Evolutionary conservation across 2,888 invertebrate genomes (phyloP).

Genomic region (Dorcus parallelipipedus): DNA sequence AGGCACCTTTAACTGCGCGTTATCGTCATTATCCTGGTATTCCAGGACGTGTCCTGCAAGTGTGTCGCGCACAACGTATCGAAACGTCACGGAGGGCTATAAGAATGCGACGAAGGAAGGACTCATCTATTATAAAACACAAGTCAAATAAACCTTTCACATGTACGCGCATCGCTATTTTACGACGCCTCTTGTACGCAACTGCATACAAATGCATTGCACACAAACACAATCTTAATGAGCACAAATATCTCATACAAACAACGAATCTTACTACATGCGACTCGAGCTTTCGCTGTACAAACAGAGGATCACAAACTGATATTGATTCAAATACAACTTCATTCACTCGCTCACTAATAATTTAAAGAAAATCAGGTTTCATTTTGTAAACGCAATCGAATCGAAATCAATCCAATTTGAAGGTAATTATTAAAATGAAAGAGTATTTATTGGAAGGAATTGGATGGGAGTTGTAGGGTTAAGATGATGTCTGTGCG

Average conservation of each 20-base stretch:
- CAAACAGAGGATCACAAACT: no score
- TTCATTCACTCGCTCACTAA: no score
- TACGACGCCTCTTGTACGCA: constrained; percentile 20
- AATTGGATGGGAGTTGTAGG: background rate
- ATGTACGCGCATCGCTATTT: constrained; percentile 27
- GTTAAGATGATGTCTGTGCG: constrained; percentile 27
- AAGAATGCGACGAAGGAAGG: background rate
- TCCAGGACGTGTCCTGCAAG: constrained; percentile 20
- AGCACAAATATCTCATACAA: no score
- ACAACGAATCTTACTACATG: no score
- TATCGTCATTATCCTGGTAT: constrained; percentile 27
- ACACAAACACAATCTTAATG: no score
- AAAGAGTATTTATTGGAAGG: no score
- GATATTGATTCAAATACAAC: background rate
- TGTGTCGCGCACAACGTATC: background rate
- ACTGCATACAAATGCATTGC: no score
- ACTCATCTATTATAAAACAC: constrained; percentile 31
- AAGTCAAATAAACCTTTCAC: constrained; percentile 26
- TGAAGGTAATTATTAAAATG: background rate
- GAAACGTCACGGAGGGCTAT: no score
- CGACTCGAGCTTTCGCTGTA: no score
- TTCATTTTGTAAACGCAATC: no score
- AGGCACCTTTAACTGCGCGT: constrained; percentile 25
- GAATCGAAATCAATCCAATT: background rate
- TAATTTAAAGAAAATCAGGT: no score